Conservation (phyloP, 2,797 vertebrate species). For the Squalus acanthias region DNA sequence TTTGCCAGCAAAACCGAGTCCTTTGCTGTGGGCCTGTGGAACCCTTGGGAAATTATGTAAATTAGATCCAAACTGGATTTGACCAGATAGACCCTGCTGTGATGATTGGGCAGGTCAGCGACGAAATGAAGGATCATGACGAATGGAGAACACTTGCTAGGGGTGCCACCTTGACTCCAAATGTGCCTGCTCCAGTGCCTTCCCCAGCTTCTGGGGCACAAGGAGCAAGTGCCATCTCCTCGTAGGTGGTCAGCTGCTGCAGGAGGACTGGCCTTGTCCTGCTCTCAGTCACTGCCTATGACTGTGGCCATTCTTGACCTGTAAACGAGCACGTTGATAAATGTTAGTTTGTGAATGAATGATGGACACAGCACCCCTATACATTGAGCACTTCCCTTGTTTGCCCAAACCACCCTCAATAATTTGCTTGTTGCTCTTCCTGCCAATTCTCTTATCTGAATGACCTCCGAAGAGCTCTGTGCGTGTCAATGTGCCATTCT, state of each 20-base stretch:
- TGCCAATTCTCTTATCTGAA: not conserved
- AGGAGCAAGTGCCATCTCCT: not conserved
- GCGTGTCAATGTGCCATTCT: not conserved
- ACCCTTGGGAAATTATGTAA: not conserved
- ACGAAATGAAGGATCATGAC: not conserved
- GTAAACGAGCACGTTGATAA: not conserved
- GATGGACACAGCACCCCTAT: not conserved
- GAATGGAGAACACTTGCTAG: not conserved
- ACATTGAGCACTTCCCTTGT: not conserved
- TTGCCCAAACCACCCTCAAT: not conserved
- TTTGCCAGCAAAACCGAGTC: not conserved
- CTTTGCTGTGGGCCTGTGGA: not conserved
- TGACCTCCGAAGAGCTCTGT: not conserved
- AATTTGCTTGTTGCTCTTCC: not conserved
- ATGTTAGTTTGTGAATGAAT: not conserved
- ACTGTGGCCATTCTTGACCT: not conserved
- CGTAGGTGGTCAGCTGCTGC: not conserved
- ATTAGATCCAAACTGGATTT: not conserved
- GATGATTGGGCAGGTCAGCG: not conserved
- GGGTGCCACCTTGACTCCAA: not conserved
- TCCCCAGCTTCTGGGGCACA: not conserved
- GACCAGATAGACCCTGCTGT: not conserved
- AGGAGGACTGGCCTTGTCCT: not conserved
- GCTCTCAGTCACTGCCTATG: not conserved
- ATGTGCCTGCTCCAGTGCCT: not conserved